Base-by-base conservation (phyloP, 2,888 invertebrate genomes). In the Sicus ferrugineus region DNA sequence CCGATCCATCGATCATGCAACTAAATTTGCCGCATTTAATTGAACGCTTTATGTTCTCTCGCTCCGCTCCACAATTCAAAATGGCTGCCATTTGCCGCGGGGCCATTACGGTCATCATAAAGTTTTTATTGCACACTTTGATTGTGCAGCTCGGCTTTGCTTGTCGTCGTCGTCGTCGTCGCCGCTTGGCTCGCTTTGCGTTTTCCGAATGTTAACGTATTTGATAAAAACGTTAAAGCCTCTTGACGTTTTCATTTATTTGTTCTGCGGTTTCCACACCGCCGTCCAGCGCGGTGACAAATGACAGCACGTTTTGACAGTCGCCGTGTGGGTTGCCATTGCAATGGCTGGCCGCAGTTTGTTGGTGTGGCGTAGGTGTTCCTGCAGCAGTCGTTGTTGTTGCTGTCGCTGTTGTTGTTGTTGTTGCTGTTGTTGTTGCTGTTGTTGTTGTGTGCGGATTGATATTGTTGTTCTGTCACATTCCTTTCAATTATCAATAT, bases 191-290 rank as follows among this genome's bases (percentile, higher is more conserved):
- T 6, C 38, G 46, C 9, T 56, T 56, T 16, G 50, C 30, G 16
- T 63, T n/a, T 63, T 5, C 21, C 26, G 14, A n/a, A 64, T 50
- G 63, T 64, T 63, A 61, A 38, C 34, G 54, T 23, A 2, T 61
- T 62, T 62, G 70, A 70, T 66, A 66, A 66, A 61, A 61, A 66
- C 38, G 70, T 62, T 70, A 42, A 62, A 62, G 56, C 50, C 62
- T 70, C 62, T 66, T 67, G 70, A 70, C 70, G 62, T 66, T 70
- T 70, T 70, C 70, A 70, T 70, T 70, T 70, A 67, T 70, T 70
- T 66, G 14, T 59, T 46, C 14, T 56, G 46, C 21, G 14, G 48
- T 21, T 63, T 23, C 9, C 23, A 42, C n/a, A 19, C 21, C 52
- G 64, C 19, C 5, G 34, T 50, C 19, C 9, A 16, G 3, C 48